Conservation (phyloP, 2,888 invertebrate species). For the Cerastis rubricosa region DNA sequence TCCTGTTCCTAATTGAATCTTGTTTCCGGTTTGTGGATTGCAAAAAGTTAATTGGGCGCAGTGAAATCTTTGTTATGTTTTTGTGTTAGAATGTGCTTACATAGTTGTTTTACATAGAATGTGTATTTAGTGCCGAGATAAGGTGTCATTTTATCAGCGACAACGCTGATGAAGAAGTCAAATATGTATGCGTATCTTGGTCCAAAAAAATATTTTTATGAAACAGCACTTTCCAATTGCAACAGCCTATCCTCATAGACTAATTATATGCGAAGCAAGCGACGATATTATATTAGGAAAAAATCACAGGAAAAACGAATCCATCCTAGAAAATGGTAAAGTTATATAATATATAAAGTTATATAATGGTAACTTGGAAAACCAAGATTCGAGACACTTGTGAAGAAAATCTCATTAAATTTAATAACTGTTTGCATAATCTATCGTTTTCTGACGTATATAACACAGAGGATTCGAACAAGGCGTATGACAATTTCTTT, state of each 20-base stretch:
- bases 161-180: not conserved
- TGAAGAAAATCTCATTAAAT: too few species aligned
- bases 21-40: conserved; percentile 13
- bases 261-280: not conserved
- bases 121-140: not conserved
- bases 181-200: not conserved
- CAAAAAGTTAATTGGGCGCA: conserved; percentile 37
- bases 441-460: too few species aligned
- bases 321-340: not conserved
- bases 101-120: not conserved
- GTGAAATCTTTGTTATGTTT: not conserved
- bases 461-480: too few species aligned
- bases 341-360: too few species aligned
- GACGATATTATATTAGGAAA: not conserved
- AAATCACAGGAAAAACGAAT: not conserved
- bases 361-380: too few species aligned
- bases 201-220: not conserved
- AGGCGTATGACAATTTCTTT: too few species aligned
- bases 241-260: not conserved
- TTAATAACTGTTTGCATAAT: too few species aligned
- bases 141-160: not conserved
- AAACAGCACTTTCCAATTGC: not conserved
- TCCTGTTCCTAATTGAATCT: conserved; percentile 41
- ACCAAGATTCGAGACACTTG: too few species aligned
- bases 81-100: too few species aligned